Evolutionary conservation across 2,797 vertebrate species (phyloP).

Genomic region (Podarcis siculus): DNA sequence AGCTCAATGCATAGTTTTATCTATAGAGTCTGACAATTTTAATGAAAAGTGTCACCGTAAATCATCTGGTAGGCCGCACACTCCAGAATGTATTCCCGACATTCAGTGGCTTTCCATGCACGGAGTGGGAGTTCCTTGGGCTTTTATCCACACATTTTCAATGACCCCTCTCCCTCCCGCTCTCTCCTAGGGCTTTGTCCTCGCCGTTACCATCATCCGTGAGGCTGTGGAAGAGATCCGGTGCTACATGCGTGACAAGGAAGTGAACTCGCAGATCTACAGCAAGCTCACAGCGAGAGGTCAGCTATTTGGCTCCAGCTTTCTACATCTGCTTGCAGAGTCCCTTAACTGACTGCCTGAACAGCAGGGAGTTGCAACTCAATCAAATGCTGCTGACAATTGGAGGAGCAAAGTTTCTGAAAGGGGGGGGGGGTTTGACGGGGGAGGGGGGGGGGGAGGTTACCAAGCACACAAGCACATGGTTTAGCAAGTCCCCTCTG

Average conservation of each 20-base stretch:
- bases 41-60: not conserved
- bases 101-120: not conserved
- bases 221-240: conserved; percentile 96
- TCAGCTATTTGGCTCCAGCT: conserved; percentile 70
- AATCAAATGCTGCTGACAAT: conserved; percentile 46
- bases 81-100: not conserved
- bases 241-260: conserved; percentile 95
- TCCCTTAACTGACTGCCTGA: conserved; percentile 45
- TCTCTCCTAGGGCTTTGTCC: conserved; percentile 88
- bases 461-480: not conserved
- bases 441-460: conserved; percentile 9
- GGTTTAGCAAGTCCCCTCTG: not conserved
- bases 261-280: conserved; percentile 99
- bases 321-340: conserved; percentile 35
- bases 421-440: not conserved
- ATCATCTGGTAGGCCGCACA: not conserved
- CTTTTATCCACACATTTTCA: conserved; percentile 14
- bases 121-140: conserved; percentile 38
- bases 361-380: conserved; percentile 44
- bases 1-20: not conserved
- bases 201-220: conserved; percentile 92
- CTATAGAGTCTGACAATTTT: not conserved
- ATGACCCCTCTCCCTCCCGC: not conserved
- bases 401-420: conserved; percentile 51
- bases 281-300: conserved; percentile 96